phyloP scores from a whole-genome alignment of 2,888 invertebrate species.

The Rhopalosiphum nymphaeae region DNA sequence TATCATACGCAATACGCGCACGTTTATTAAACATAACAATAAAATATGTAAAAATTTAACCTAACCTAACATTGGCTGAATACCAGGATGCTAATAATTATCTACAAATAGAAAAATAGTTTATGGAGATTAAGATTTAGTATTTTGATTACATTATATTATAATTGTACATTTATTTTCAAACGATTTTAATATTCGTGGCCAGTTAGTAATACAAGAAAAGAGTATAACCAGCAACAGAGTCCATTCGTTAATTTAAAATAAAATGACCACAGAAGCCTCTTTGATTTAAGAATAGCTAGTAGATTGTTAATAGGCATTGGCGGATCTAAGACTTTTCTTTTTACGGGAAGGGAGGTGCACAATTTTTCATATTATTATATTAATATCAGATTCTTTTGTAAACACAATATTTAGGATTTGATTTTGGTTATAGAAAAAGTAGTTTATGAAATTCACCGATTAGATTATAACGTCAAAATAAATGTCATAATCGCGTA shows the following conservation, averaged over 20 bases:
- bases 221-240: background rate
- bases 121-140: background rate
- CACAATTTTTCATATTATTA: no score
- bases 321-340: no score
- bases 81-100: background rate
- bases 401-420: no score
- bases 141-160: background rate
- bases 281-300: no score
- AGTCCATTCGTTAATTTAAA: no score
- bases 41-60: background rate
- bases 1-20: background rate
- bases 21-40: background rate
- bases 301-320: no score
- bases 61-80: background rate
- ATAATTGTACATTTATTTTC: background rate
- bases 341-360: no score
- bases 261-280: no score
- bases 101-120: background rate
- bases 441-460: background rate
- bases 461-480: background rate
- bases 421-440: background rate
- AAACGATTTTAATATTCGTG: background rate
- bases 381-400: no score
- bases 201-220: background rate
- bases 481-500: background rate